These are phyloP conservation scores for Elegia similella DNA, from an alignment of 2,888 invertebrate species.

Conservation along the genomic window DNA sequence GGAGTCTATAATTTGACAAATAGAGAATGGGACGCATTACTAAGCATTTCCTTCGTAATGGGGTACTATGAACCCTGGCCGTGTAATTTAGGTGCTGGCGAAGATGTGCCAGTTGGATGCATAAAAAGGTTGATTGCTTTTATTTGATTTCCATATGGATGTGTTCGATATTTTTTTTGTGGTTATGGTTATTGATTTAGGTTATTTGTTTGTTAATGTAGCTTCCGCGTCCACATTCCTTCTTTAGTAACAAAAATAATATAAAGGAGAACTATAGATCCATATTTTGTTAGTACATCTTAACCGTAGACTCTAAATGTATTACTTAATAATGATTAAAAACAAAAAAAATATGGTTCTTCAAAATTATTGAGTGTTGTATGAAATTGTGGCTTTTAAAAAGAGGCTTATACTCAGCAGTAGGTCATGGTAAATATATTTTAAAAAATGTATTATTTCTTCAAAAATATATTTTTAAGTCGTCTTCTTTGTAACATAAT, in stretches of 20 bases:
- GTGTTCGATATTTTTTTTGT: neutral
- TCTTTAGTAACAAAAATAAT: too few relatives aligned
- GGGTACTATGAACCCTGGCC: constrained; percentile 56
- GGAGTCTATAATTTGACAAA: constrained; percentile 79
- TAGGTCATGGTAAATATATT: too few relatives aligned
- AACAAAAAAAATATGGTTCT: too few relatives aligned
- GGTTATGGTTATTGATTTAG: constrained; percentile 1
- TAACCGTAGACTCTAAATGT: too few relatives aligned
- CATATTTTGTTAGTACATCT: too few relatives aligned
- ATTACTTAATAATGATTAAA: too few relatives aligned
- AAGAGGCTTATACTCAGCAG: too few relatives aligned
- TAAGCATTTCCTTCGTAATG: constrained; percentile 72
- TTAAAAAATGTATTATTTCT: too few relatives aligned
- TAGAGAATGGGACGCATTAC: constrained; percentile 81
- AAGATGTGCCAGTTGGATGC: constrained; percentile 63
- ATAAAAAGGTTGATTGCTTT: constrained; percentile 56
- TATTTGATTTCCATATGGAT: constrained; percentile 45
- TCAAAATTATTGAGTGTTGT: too few relatives aligned
- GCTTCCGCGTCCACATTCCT: neutral
- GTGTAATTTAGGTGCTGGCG: constrained; percentile 71
- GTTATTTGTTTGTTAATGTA: constrained; percentile 1
- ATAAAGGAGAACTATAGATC: too few relatives aligned
- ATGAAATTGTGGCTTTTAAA: too few relatives aligned
- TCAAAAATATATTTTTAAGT: neutral
- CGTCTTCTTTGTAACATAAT: neutral